Conservation (phyloP, 2,113 vertebrate genomes). For the Hypanus sabinus region DNA sequence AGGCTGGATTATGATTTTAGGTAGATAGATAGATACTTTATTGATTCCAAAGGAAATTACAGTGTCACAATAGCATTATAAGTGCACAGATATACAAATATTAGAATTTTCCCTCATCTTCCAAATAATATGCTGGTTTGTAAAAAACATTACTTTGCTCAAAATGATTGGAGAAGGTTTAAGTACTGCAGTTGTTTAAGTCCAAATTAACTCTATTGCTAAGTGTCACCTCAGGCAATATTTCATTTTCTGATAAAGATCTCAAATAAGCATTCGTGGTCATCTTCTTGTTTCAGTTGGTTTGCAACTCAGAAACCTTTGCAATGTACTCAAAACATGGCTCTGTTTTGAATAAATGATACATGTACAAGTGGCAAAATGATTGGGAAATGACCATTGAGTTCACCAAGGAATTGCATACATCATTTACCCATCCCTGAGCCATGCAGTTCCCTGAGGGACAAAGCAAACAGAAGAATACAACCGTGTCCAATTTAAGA, state of each 20-base stretch:
- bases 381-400: neutral
- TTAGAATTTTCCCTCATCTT: too few relatives aligned
- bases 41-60: too few relatives aligned
- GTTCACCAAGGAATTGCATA: neutral
- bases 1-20: neutral
- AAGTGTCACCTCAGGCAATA: neutral
- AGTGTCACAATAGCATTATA: too few relatives aligned
- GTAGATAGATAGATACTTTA: too few relatives aligned
- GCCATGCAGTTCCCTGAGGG: neutral
- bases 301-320: neutral
- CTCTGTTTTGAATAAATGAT: neutral
- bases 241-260: neutral
- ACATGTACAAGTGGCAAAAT: neutral
- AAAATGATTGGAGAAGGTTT: neutral
- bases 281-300: neutral
- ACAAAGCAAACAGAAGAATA: constrained; percentile 6
- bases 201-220: neutral
- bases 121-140: neutral
- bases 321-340: neutral
- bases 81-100: too few relatives aligned
- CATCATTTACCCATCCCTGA: neutral
- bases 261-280: neutral
- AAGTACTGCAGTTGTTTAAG: neutral
- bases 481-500: neutral
- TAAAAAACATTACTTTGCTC: neutral